Evolutionary conservation across 2,113 vertebrate species (phyloP), one percentile per base, ranked within the genome.

Genomic region (Anoura caudifer): DNA sequence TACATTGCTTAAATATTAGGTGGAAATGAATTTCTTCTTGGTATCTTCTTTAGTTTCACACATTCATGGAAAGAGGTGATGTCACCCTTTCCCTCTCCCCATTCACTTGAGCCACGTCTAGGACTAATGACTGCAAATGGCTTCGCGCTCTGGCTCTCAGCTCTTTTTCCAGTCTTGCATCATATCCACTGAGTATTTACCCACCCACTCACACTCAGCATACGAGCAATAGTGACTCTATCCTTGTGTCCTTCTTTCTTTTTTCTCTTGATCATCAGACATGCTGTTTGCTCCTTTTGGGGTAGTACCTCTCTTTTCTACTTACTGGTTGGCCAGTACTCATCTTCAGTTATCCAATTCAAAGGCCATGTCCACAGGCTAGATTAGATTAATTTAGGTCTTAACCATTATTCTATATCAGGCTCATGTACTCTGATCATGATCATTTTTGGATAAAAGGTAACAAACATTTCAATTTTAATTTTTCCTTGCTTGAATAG

Each of bases 401-500:
- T 50, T 59, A 86, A 26, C 19, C 1, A 70, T 12, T 5, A 28
- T 16, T 50, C n/a, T 72, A 12, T 67, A 7, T 14, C 28, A 83
- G 24, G n/a, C 10, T 89, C 43, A 63, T 38, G 10, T 50, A 19
- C 2, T 89, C 22, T 56, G 12, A 17, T 94, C 24, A 63, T 5
- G 38, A 12, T 88, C 75, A 86, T 63, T 90, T 93, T 85, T 24
- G 31, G 28, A n/a, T 88, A 67, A 80, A 95, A 73, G 17, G 67
- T 56, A 88, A 59, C 63, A 52, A 82, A 95, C 79, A 80, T 81
- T 88, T 85, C 5, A 43, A 65, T 72, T 95, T 76, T 76, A 85
- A 41, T 85, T 73, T 87, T 38, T n/a, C 77, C n/a, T 54, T 56
- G 80, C 2, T 94, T 79, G n/a, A 86, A 38, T 73, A 91, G 12